Evolutionary conservation across 2,797 vertebrate species (phyloP).

Genomic region (Benthosema pterotum): DNA sequence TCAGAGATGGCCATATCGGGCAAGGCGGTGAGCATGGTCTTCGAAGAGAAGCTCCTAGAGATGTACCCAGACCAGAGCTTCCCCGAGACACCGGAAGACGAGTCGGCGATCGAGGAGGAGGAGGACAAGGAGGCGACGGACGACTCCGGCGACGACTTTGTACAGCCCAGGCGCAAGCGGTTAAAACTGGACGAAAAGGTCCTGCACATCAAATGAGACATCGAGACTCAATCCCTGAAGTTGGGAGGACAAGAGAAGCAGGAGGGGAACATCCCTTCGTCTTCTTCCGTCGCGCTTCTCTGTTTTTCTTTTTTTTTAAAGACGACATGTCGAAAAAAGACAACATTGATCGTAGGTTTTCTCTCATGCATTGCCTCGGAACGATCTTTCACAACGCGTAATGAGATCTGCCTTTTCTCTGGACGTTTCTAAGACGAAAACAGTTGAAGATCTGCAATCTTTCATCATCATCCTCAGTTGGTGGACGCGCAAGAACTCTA

Average conservation of each 20-base stretch:
- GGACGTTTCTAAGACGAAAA: conserved; percentile 36
- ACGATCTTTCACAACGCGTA: conserved; percentile 38
- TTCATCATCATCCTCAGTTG: conserved; percentile 38
- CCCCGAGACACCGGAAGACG: conserved; percentile 86
- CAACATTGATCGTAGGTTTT: conserved; percentile 58
- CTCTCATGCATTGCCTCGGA: conserved; percentile 54
- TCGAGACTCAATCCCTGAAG: conserved; percentile 7
- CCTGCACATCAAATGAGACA: conserved; percentile 94
- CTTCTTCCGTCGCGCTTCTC: conserved; percentile 59
- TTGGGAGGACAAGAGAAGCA: conserved; percentile 35
- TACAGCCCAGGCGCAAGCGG: conserved; percentile 95
- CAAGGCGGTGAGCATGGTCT: conserved; percentile 91
- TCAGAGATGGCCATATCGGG: conserved; percentile 99
- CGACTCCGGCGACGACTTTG: conserved; percentile 95
- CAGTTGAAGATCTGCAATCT: conserved; percentile 49
- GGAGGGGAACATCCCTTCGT: conserved; percentile 60
- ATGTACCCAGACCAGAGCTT: conserved; percentile 94
- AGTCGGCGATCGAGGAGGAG: conserved; percentile 81
- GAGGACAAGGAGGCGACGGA: conserved; percentile 90
- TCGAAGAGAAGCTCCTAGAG: conserved; percentile 94
- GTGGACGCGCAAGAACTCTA: conserved; percentile 52
- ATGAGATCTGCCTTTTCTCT: conserved; percentile 41
- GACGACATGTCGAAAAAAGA: conserved; percentile 39
- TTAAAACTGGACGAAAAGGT: conserved; percentile 96
- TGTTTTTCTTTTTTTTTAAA: conserved; percentile 36